These are phyloP conservation scores for Bovichtus variegatus DNA, from an alignment of 2,797 vertebrate genomes.

Conservation along the genomic window DNA sequence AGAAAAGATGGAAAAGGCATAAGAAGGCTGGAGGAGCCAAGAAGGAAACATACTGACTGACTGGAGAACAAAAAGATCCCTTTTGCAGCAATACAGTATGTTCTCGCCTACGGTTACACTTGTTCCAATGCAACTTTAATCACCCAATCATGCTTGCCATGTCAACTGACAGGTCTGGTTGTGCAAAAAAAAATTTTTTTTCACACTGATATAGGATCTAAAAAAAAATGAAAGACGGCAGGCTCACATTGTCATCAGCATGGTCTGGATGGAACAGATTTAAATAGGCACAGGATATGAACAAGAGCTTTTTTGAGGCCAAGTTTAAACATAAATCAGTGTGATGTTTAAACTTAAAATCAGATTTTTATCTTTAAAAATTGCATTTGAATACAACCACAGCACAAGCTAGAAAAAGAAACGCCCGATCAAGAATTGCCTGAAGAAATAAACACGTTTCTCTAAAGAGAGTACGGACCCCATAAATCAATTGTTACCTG, in stretches of 20 bases:
- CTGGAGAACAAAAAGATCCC: slow-evolving; percentile 51
- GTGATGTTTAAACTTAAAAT: slow-evolving; percentile 21
- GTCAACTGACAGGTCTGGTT: slow-evolving; percentile 53
- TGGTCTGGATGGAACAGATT: slow-evolving; percentile 21
- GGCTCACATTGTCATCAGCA: slow-evolving; percentile 17
- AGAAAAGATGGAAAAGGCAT: slow-evolving; percentile 25
- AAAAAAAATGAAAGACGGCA: slow-evolving; percentile 42
- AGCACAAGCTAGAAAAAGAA: neutral
- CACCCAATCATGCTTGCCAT: slow-evolving; percentile 50
- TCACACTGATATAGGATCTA: slow-evolving; percentile 30
- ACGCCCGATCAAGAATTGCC: slow-evolving; percentile 7
- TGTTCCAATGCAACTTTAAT: slow-evolving; percentile 70
- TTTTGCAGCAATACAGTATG: slow-evolving; percentile 59
- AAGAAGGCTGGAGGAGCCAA: slow-evolving; percentile 35
- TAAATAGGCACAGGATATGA: slow-evolving; percentile 5
- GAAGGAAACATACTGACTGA: slow-evolving; percentile 52
- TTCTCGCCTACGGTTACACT: slow-evolving; percentile 66
- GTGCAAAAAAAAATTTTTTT: slow-evolving; percentile 47
- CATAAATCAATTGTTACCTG: slow-evolving; percentile 37
- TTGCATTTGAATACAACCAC: neutral
- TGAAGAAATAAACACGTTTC: slow-evolving; percentile 9
- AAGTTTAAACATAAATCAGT: neutral
- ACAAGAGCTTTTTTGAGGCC: neutral
- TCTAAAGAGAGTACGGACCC: slow-evolving; percentile 6
- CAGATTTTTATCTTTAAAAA: neutral